Evolutionary conservation across 2,888 invertebrate species (phyloP).

Genomic region (Cataglyphis altisquamis): DNA sequence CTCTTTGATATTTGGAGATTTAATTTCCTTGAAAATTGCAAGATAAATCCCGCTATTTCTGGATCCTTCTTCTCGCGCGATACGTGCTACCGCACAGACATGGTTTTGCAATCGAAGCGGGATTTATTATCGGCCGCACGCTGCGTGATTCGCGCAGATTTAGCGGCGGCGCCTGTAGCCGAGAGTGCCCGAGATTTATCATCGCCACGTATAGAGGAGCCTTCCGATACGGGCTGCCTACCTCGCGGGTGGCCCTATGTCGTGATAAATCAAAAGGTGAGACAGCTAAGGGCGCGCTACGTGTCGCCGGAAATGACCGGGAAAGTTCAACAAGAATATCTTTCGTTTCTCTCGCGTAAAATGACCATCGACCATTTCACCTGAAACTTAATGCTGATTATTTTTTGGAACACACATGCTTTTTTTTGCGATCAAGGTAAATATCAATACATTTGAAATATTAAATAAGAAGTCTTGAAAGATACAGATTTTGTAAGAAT

Average conservation of each 20-base stretch:
- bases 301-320: conserved; percentile 63
- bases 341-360: conserved; percentile 10
- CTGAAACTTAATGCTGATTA: background rate
- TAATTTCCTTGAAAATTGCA: conserved; percentile 27
- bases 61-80: conserved; percentile 23
- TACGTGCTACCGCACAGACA: conserved; percentile 39
- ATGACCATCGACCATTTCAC: background rate
- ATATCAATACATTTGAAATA: background rate
- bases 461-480: background rate
- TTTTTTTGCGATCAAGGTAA: background rate
- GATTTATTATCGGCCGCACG: conserved; percentile 77
- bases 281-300: conserved; percentile 59
- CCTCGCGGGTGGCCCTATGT: conserved; percentile 63
- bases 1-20: background rate
- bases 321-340: conserved; percentile 31
- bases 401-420: background rate
- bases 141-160: conserved; percentile 60
- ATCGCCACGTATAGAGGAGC: conserved; percentile 66
- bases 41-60: conserved; percentile 36
- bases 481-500: background rate
- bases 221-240: conserved; percentile 64
- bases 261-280: conserved; percentile 68
- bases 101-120: conserved; percentile 55
- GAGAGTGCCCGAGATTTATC: conserved; percentile 75
- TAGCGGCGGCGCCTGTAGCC: conserved; percentile 72